Base-by-base conservation (phyloP, 2,888 invertebrate genomes). In the Orchesella flavescens region DNA sequence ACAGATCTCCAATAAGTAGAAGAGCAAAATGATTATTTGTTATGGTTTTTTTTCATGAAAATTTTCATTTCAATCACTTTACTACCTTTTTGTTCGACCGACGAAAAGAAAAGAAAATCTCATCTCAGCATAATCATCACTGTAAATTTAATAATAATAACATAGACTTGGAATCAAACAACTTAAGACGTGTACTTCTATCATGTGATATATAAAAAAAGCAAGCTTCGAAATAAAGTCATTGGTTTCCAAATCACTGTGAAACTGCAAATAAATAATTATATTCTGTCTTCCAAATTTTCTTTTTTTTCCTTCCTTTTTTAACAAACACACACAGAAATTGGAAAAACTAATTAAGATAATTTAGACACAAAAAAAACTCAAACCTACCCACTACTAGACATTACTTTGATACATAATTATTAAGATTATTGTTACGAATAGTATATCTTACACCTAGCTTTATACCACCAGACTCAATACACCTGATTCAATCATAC, bases 141-240 rank as follows among this genome's bases (percentile, higher is more conserved):
- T 34, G 34, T 34, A 34, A 34, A 4, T 34, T n/a, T 66, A n/a
- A 66, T 68, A 68, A 65, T 53, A 53, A 63, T 17, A 46, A 75
- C 53, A 65, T 24, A 65, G 49, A 21, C 49, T 55, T 61, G 69
- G 68, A 78, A 78, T 79, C 78, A 79, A 68, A 57, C 76, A 76
- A 68, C 59, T 19, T 66, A 68, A 76, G 75, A 75, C 53, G 75
- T 65, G 63, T 75, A 65, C 24, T 34, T 19, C 10, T 74, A 44
- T 23, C 19, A 43, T 46, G 71, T 71, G 69, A 78, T 59, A 78
- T 71, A 78, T 78, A 78, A 79, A 79, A 34, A 77, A 79, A 79
- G 63, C 78, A 78, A 71, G 78, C 71, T 71, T 71, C 44, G 19
- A 79, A 79, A 43, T 72, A 78, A 78, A 72, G 71, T 72, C 71